Percentiles rank a stretch among this genome's conserved stretches.
These are phyloP conservation scores for Nycticryphes semicollaris DNA, from an alignment of 2,113 vertebrate genomes.

Conservation along the genomic window DNA sequence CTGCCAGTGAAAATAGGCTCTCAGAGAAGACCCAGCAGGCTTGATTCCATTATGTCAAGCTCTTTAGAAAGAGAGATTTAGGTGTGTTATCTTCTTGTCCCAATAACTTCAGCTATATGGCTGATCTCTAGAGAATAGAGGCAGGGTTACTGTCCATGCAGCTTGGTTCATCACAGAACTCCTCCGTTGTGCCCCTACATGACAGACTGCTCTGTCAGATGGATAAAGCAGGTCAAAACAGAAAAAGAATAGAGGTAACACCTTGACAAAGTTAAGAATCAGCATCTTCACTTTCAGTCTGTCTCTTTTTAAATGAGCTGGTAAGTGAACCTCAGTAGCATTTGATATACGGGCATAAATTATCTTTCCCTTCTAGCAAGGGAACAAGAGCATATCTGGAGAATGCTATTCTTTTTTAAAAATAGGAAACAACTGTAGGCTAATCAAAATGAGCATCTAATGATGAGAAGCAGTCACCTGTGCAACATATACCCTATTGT, in stretches of 20 bases:
- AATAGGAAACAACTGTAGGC: not conserved
- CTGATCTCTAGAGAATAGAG: not conserved
- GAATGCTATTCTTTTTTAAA: not conserved
- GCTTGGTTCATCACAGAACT: not conserved
- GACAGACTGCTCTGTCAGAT: not conserved
- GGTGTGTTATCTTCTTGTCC: not conserved
- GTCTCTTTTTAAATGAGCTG: not conserved
- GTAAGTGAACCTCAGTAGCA: not conserved
- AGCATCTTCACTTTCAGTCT: not conserved
- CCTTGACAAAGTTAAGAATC: not conserved
- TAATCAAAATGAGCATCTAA: not conserved
- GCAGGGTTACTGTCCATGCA: not conserved
- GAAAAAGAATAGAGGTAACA: not conserved
- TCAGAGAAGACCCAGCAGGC: not conserved
- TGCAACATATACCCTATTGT: not conserved
- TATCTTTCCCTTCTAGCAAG: not conserved
- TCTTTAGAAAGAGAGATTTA: not conserved
- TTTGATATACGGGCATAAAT: not conserved
- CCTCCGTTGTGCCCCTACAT: not conserved
- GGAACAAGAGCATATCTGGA: not conserved
- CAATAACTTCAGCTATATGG: not conserved
- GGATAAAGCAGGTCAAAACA: not conserved
- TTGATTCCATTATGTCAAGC: not conserved
- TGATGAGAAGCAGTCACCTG: not conserved
- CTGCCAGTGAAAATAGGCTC: not conserved